phyloP scores from a whole-genome alignment of 1,140 invertebrate species.

The Polypedilum pembai region DNA sequence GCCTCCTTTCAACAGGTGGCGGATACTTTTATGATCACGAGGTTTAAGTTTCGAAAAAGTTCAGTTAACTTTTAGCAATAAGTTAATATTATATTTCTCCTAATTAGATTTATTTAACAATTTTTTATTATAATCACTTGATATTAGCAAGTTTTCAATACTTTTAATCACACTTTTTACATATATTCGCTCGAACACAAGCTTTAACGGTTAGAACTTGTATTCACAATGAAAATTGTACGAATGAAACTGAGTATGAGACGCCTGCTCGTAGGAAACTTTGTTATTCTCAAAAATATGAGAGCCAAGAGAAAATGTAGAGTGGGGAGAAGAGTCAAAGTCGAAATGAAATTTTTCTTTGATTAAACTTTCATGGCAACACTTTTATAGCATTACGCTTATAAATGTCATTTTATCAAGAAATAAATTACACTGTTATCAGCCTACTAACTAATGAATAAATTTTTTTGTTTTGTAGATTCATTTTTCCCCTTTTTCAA shows the following conservation, averaged over 20 bases:
- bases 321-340: not conserved
- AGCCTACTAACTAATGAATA: not conserved
- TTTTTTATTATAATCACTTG: no score
- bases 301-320: not conserved
- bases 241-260: not conserved
- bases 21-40: not conserved
- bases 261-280: not conserved
- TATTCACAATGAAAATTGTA: not conserved
- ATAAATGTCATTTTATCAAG: no score
- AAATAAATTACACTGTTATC: no score
- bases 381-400: no score
- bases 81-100: no score
- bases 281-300: not conserved
- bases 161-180: not conserved
- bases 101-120: no score
- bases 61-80: not conserved
- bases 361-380: no score
- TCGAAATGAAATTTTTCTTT: no score
- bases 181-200: not conserved
- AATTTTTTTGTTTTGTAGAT: not conserved
- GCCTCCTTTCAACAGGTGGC: not conserved
- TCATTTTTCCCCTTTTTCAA: not conserved
- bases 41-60: not conserved
- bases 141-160: not conserved
- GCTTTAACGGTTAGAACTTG: not conserved